Base-by-base conservation (phyloP, 2,113 vertebrate genomes). In the Hypocryptadius cinnamomeus region DNA sequence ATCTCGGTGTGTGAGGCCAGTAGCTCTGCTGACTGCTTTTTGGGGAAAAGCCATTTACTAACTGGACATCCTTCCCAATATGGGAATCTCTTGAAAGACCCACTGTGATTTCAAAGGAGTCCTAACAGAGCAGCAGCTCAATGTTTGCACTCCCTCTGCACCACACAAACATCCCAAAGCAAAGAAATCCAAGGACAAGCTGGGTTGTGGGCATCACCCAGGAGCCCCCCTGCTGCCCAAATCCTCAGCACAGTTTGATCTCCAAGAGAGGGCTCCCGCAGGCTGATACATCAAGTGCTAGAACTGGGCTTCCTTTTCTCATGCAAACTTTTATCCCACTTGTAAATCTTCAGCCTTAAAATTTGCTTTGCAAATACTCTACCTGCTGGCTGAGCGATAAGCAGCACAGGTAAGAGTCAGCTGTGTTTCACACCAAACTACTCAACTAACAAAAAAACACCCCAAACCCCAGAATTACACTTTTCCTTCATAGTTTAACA, bases 1-100 rank as follows among this genome's bases (percentile, higher is more conserved):
- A 73, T 31, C 20, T 69, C 6, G 0, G 0, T 0, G 2, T 8
- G 8, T 30, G 50, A 71, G 6, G n/a, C 21, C 23, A 4, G 57
- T 20, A 82, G 31, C 59, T 83, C 37, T 50, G 56, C 59, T 27
- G 4, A 59, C 4, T 44, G 42, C 15, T 51, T 63, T 77, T 44
- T 73, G 89, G 37, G 72, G 71, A 35, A 86, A 65, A 83, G 51
- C 42, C 50, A 78, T 47, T 73, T 78, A 50, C 59, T 51, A 42
- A 64, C 66, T 64, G 61, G n/a, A 71, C 10, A 3, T 42, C 48
- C 23, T 60, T 63, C 60, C 69, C 35, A 69, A 59, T 25, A 17
- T 6, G 33, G 71, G 39, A 63, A 68, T 28, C 44, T 61, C 66
- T 21, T 77, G 81, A 91, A 87, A 87, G 59, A 35, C 21, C 5